Conservation (phyloP, 1,140 invertebrate genomes). For the Drosophila bocqueti region DNA sequence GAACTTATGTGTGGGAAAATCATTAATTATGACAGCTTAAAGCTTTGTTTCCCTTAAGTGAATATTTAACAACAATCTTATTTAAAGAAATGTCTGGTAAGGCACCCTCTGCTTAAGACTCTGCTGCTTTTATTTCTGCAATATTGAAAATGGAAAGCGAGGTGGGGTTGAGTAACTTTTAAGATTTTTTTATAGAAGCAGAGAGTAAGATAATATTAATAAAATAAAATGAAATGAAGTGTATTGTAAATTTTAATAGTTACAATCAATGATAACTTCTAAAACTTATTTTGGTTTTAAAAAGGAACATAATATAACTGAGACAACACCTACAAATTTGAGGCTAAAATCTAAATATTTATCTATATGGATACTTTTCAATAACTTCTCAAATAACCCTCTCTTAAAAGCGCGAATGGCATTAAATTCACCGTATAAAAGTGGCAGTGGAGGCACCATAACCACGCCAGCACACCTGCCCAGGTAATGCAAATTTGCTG, state of each 20-base stretch:
- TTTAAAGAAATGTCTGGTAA: neutral
- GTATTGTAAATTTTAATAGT: too few species aligned
- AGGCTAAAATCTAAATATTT: too few species aligned
- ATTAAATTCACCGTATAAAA: constrained; percentile 33
- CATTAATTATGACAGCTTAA: neutral
- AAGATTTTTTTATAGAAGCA: neutral
- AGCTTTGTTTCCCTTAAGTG: neutral
- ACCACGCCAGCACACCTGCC: constrained; percentile 27
- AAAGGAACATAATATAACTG: too few species aligned
- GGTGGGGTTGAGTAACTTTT: neutral
- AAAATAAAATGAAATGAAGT: too few species aligned
- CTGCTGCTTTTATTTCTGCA: neutral
- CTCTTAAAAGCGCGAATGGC: constrained; percentile 18
- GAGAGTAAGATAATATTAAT: neutral
- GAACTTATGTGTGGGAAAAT: neutral
- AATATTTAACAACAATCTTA: neutral
- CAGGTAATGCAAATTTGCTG: constrained; percentile 53
- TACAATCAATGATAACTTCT: too few species aligned
- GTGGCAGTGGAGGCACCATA: constrained; percentile 25
- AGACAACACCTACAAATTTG: too few species aligned
- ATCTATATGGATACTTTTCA: too few species aligned
- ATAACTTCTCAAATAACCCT: neutral
- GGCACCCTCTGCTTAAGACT: neutral
- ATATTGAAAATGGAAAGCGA: constrained; percentile 4
- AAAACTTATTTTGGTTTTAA: too few species aligned